Conservation (phyloP, 2,797 vertebrate species). For the Babyrousa celebensis region DNA sequence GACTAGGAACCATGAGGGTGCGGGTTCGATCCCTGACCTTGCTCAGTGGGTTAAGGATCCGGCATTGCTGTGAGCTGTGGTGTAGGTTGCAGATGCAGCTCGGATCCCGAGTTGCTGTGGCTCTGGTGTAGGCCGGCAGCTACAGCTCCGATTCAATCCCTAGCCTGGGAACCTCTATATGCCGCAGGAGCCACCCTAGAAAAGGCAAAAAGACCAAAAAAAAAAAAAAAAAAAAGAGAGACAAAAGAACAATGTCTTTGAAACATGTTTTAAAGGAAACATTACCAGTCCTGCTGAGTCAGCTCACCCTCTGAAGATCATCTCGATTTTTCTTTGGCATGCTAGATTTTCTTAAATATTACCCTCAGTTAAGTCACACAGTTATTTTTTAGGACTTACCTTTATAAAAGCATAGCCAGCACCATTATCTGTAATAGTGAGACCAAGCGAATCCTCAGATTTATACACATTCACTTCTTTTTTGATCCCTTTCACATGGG, state of each 20-base stretch:
- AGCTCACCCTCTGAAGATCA: background rate
- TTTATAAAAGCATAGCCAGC: slow-evolving; percentile 97
- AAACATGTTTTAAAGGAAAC: slow-evolving; percentile 38
- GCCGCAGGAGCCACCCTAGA: too few species aligned
- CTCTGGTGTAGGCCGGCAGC: too few species aligned
- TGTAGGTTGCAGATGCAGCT: too few species aligned
- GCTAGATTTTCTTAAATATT: slow-evolving; percentile 20
- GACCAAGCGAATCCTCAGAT: slow-evolving; percentile 96
- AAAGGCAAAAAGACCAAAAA: background rate
- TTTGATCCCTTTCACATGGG: slow-evolving; percentile 96
- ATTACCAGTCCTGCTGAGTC: background rate
- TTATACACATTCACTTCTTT: slow-evolving; percentile 97
- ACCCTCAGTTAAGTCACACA: background rate
- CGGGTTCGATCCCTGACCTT: too few species aligned
- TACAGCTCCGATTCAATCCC: too few species aligned
- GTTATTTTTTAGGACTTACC: slow-evolving; percentile 90
- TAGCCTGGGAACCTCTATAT: too few species aligned
- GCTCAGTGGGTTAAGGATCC: too few species aligned
- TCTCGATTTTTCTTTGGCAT: background rate
- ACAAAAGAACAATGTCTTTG: background rate
- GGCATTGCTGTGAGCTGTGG: too few species aligned
- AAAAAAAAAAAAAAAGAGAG: slow-evolving; percentile 6
- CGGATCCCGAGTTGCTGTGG: too few species aligned
- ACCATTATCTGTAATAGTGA: slow-evolving; percentile 99
- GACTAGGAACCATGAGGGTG: too few species aligned